Percentiles rank a stretch among this genome's conserved stretches.
These are phyloP conservation scores for Macrosteles quadrilineatus DNA, from an alignment of 1,140 invertebrate genomes.

Conservation along the genomic window DNA sequence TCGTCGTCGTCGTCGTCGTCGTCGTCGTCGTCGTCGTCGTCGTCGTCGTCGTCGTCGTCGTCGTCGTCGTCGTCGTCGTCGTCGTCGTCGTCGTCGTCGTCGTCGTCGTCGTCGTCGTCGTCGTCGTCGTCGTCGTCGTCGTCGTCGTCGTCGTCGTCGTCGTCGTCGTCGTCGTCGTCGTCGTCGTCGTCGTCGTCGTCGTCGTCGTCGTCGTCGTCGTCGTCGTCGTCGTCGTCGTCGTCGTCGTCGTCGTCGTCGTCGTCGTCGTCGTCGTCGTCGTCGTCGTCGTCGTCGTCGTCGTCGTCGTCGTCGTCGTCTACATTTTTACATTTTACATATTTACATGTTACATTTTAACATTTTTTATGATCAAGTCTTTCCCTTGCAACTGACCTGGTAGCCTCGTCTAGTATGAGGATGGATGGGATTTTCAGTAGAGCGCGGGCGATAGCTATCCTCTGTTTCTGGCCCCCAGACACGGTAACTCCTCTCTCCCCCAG, in stretches of 20 bases:
- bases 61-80: neutral
- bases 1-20: slow-evolving; percentile 1
- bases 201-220: neutral
- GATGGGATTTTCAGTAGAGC: too few species aligned
- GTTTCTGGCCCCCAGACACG: too few species aligned
- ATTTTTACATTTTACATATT: too few species aligned
- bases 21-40: neutral
- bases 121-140: slow-evolving; percentile 11
- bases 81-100: neutral
- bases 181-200: slow-evolving; percentile 11
- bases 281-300: neutral
- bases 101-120: slow-evolving; percentile 6
- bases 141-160: slow-evolving; percentile 4
- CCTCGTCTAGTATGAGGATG: too few species aligned
- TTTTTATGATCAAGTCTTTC: too few species aligned
- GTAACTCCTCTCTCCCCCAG: too few species aligned
- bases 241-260: slow-evolving; percentile 21
- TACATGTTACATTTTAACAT: too few species aligned
- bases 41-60: neutral
- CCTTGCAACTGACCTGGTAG: too few species aligned
- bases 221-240: slow-evolving; percentile 20
- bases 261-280: slow-evolving; percentile 18
- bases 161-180: neutral
- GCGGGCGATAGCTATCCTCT: too few species aligned
- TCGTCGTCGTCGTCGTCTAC: too few species aligned